Conservation (phyloP, 2,113 vertebrate genomes). For the Lepisosteus oculatus region DNA sequence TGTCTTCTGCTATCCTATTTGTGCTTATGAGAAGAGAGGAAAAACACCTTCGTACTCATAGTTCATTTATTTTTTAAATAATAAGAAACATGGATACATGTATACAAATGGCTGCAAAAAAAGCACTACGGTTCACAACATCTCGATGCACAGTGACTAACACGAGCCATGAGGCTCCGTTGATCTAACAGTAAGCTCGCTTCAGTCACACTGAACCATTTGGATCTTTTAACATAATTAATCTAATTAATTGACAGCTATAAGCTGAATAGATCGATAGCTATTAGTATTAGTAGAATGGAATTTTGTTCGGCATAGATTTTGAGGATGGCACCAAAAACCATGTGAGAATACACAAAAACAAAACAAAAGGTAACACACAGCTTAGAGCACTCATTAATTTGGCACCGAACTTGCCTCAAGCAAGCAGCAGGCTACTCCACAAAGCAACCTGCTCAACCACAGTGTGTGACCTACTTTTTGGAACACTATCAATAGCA, state of each 20-base stretch:
- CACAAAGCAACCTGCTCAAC: constrained; percentile 2
- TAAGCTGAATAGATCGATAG: too few species aligned
- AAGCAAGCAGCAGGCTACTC: background rate
- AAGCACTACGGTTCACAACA: too few species aligned
- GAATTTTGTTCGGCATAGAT: too few species aligned
- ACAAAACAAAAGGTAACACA: background rate
- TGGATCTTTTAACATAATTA: too few species aligned
- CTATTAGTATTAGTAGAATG: too few species aligned
- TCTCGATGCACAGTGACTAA: too few species aligned
- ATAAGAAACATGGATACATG: too few species aligned
- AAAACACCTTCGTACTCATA: background rate
- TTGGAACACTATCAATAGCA: background rate
- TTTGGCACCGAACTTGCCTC: background rate
- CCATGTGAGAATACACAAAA: background rate
- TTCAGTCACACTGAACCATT: background rate
- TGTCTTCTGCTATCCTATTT: background rate
- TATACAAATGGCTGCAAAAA: too few species aligned
- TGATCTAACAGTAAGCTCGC: background rate
- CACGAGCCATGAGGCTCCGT: background rate
- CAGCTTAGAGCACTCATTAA: background rate
- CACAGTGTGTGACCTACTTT: background rate
- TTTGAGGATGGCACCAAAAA: too few species aligned
- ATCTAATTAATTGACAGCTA: too few species aligned
- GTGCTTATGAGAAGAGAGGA: background rate
- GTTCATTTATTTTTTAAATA: too few species aligned